Base-by-base conservation (phyloP, 2,797 vertebrate species). In the Sus cebifrons region DNA sequence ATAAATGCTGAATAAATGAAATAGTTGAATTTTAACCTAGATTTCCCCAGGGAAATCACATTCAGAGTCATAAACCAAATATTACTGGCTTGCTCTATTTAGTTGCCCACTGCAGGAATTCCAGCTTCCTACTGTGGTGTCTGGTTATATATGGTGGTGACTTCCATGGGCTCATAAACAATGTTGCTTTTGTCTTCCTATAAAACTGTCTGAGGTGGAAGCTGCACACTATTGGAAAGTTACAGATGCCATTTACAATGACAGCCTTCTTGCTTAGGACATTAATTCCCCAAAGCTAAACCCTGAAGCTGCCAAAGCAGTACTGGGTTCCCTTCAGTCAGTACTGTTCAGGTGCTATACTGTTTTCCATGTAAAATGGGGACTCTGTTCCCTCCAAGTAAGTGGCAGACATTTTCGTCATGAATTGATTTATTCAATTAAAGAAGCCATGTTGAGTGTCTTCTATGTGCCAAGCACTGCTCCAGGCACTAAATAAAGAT, bases 1-100 rank as follows among this genome's bases (percentile, higher is more conserved):
- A 23, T 36, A 92, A 70, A 74, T 86, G 2, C 68, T 92, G 17
- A 75, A 54, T 75, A 81, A 58, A 68, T 52, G 21, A 88, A 93
- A 65, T 58, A 21, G 27, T 94, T 81, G 71, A 49, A 75, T 71
- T 74, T 84, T 87, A 97, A 84, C 44, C 15, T 71, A n/a, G 15
- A 65, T 73, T 73, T 90, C 4, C 32, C 17, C 56, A 64, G 17
- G 10, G 62, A 62, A 21, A 40, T 49, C 17, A 27, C 27, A 67
- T 40, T 90, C 49, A 71, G 16, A 71, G 6, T 65, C 25, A 90
- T 65, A 65, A 68, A 20, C 74, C 85, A 87, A 58, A 71, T n/a
- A 21, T 74, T 44, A 60, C 27, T 67, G 67, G 23, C 23, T 52
- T 67, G 54, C 27, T 88, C 18, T 82, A 68, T 58, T 78, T 86